Evolutionary conservation across 2,888 invertebrate species (phyloP).

Genomic region (Artemia sinica): DNA sequence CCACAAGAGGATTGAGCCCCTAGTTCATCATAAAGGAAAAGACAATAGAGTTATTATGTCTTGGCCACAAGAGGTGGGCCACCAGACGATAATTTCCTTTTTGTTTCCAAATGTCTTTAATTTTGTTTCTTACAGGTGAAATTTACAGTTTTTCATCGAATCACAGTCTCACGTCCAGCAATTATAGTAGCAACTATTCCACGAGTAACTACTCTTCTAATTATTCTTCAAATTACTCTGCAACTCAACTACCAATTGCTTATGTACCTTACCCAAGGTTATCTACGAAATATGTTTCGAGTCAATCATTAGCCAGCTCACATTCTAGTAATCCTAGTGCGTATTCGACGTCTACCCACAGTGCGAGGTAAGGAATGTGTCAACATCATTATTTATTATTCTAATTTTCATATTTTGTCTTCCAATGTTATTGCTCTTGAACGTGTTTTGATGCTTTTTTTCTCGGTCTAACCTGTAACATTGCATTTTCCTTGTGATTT

Average conservation of each 20-base stretch:
- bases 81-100: too few relatives aligned
- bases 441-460: too few relatives aligned
- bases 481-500: too few relatives aligned
- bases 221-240: constrained; percentile 18
- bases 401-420: too few relatives aligned
- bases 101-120: too few relatives aligned
- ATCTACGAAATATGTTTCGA: constrained; percentile 35
- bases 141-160: constrained; percentile 38
- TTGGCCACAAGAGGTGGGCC: too few relatives aligned
- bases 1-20: too few relatives aligned
- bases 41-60: too few relatives aligned
- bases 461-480: too few relatives aligned
- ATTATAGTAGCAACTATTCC: constrained; percentile 34
- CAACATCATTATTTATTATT: too few relatives aligned
- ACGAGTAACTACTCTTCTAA: constrained; percentile 33
- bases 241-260: constrained; percentile 20
- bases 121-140: background rate
- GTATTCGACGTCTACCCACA: constrained; percentile 32
- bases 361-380: background rate
- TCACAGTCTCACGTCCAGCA: constrained; percentile 44
- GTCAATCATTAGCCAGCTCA: constrained; percentile 45
- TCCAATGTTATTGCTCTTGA: too few relatives aligned
- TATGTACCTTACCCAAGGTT: constrained; percentile 22
- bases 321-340: constrained; percentile 26
- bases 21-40: too few relatives aligned